phyloP scores from a whole-genome alignment of 2,797 vertebrate species.

The Onychomys torridus region DNA sequence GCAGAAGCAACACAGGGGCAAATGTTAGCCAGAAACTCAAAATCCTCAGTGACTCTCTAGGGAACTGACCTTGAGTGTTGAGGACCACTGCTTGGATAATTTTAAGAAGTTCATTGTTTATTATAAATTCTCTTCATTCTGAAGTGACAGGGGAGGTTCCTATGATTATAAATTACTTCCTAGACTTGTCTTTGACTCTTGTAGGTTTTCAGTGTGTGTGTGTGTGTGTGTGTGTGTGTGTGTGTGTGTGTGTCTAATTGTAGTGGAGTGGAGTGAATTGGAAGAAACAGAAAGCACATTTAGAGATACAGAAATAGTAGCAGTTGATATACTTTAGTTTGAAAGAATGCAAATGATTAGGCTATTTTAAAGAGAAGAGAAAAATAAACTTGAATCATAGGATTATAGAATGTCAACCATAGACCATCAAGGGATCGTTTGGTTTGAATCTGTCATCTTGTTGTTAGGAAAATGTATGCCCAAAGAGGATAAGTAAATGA shows the following conservation, averaged over 20 bases:
- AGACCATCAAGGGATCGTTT: constrained; percentile 11
- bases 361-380: constrained; percentile 20
- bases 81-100: constrained; percentile 72
- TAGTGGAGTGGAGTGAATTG: not conserved
- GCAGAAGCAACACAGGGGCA: constrained; percentile 27
- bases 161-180: constrained; percentile 75
- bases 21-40: constrained; percentile 70
- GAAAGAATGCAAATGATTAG: not conserved
- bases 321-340: not conserved
- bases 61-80: constrained; percentile 66
- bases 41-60: constrained; percentile 48
- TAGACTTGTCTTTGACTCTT: constrained; percentile 65
- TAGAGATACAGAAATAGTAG: constrained; percentile 10
- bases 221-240: not conserved
- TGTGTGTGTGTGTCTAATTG: not conserved
- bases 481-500: not conserved
- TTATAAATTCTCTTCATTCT: constrained; percentile 72
- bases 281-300: not conserved
- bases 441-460: not conserved
- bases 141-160: constrained; percentile 51
- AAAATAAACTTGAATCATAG: not conserved
- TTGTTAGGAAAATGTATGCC: not conserved
- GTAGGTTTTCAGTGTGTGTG: constrained; percentile 40
- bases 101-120: constrained; percentile 74
- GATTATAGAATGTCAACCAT: not conserved